Evolutionary conservation across 2,888 invertebrate genomes (phyloP), one percentile per base, ranked within the genome.

Genomic region (Limnephilus marmoratus): DNA sequence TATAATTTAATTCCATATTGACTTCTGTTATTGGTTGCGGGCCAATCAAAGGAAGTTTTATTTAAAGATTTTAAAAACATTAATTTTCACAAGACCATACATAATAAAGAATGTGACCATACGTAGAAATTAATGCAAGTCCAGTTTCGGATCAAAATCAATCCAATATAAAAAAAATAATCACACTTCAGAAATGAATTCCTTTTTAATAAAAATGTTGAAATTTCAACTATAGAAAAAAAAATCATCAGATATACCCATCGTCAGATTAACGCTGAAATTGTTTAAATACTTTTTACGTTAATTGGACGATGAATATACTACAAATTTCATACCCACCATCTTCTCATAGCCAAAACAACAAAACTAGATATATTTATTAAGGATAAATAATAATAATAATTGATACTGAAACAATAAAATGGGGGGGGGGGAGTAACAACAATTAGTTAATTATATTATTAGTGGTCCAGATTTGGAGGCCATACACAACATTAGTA

Each of bases 151-250:
- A 68, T 68, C 1, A 68, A 24, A 24, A 68, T 68, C 68, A 68
- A 18, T 24, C n/a, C 3, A 49, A 49, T 49, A 13, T 12, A 45
- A 12, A 15, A 15, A 49, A 49, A 49, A 13, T 49, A 49, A 15
- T 49, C 49, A 49, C 49, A 49, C 3, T 49, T 68, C 9, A 83
- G 31, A 34, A 83, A 83, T 83, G 24, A 83, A 13, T 83, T 83
- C 83, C 83, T 83, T 83, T 83, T 37, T 37, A 37, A 83, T 83
- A 83, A 37, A 83, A 37, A 83, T 83, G 34, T 37, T 83, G 68
- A 83, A 37, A 37, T 34, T 83, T 83, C 24, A 83, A 83, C 37
- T 37, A 37, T 37, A 34, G 34, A 83, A 83, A 83, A 34, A 83
- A 83, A 83, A 83, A 83, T 37, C 24, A 24, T 83, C 41, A 24